Evolutionary conservation across 2,888 invertebrate genomes (phyloP), one percentile per base, ranked within the genome.

Genomic region (Sisyra terminalis): DNA sequence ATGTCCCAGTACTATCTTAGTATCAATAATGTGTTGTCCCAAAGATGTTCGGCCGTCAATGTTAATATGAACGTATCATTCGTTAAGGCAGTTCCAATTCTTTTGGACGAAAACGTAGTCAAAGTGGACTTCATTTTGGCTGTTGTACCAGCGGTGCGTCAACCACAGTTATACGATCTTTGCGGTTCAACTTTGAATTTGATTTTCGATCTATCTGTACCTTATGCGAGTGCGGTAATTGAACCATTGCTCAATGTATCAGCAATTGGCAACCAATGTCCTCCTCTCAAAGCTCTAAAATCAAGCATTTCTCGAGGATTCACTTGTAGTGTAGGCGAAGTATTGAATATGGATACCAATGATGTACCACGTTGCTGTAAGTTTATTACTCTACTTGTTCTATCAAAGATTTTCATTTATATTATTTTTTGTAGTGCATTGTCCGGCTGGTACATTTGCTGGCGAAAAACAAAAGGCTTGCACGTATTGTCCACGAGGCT

Each of bases 371-470:
- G 92, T 65, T 94, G 94, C 69, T 70, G 86, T 86, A 67, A 78
- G 83, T 77, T 53, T 39, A 42, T 34, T 30, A 48, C 7, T 24
- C 3, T 5, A 24, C 7, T 34, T 30, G 47, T 24, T 24, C 3
- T 5, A 24, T 24, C 24, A 24, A 24, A n/a, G n/a, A n/a, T n/a
- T n/a, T n/a, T n/a, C n/a, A n/a, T n/a, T n/a, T 38, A 11, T 42
- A 10, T 18, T 32, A 34, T 31, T 43, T 43, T 46, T 69, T 72
- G 50, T 54, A 87, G 87, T 94, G 47, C 88, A 96, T 57, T 98
- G 98, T 58, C 96, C 97, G 6, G 92, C 93, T 50, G 97, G 97
- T 53, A 92, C 94, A 0, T 92, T 79, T 55, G 89, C 92, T 34
- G 82, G 81, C 14, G 84, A 85, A 51, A 88, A 89, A 53, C 89